Percentiles rank a stretch among this genome's conserved stretches.
These are phyloP conservation scores for Gonatopus flavifemur DNA, from an alignment of 1,140 invertebrate species.

Conservation along the genomic window DNA sequence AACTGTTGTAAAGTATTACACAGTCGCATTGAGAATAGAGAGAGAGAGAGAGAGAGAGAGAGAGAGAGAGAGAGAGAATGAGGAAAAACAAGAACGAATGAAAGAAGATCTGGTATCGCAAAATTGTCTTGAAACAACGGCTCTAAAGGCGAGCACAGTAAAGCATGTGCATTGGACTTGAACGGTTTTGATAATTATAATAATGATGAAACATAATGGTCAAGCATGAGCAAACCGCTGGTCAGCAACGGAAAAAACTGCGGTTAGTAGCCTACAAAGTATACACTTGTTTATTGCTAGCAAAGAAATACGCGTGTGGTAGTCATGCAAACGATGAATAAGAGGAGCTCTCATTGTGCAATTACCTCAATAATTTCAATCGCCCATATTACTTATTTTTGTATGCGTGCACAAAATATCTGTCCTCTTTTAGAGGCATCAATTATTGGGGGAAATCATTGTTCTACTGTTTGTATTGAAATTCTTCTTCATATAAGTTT, in stretches of 20 bases:
- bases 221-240: conserved; percentile 14
- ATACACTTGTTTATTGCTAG: conserved; percentile 40
- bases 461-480: conserved; percentile 13
- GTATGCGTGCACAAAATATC: conserved; percentile 12
- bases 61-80: neutral
- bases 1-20: conserved; percentile 26
- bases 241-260: conserved; percentile 7
- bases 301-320: neutral
- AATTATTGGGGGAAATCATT: too few relatives aligned
- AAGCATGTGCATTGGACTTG: conserved; percentile 19
- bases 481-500: too few relatives aligned
- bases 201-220: conserved; percentile 36
- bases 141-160: neutral
- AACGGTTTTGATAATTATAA: conserved; percentile 51
- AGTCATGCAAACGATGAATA: too few relatives aligned
- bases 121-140: neutral
- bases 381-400: too few relatives aligned
- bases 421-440: conserved; percentile 14
- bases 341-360: conserved; percentile 51
- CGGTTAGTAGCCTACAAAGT: conserved; percentile 26
- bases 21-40: neutral
- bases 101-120: neutral
- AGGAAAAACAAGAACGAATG: neutral
- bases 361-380: conserved; percentile 51
- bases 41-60: conserved; percentile 1